Evolutionary conservation across 35 echinoderm and acorn worm genomes (phyloP).

Genomic region (Chiridota heheva): DNA sequence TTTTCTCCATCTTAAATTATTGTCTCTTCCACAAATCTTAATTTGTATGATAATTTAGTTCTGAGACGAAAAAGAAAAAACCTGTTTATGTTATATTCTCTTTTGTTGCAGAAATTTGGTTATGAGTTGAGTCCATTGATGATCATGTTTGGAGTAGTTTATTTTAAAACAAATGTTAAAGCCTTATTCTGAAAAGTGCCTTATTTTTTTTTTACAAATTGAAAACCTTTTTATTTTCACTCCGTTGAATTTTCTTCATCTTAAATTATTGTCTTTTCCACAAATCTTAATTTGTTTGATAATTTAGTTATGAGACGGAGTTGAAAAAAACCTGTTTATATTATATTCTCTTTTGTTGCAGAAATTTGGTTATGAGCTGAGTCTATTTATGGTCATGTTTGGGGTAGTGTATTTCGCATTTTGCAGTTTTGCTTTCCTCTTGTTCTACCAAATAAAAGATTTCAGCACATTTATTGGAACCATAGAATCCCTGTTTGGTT

Average conservation of each 20-base stretch:
- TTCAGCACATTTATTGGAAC: constrained; percentile 64
- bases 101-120: constrained; percentile 56
- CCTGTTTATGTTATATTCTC: not conserved
- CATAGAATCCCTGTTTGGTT: constrained; percentile 82
- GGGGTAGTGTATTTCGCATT: constrained; percentile 75
- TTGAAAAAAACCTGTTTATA: not conserved
- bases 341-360: constrained; percentile 22
- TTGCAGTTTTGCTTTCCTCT: constrained; percentile 66
- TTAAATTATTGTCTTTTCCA: no score
- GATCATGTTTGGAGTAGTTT: constrained; percentile 83
- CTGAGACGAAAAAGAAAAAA: no score
- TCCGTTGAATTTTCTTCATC: no score
- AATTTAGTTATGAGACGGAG: no score
- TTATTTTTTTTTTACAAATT: no score
- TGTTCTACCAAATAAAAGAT: constrained; percentile 66
- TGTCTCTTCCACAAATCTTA: no score
- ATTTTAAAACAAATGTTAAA: no score
- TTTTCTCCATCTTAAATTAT: no score
- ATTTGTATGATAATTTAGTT: no score
- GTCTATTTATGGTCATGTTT: constrained; percentile 90
- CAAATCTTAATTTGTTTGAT: no score
- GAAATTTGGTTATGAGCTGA: constrained; percentile 70
- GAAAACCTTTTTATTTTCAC: no score
- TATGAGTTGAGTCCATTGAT: constrained; percentile 76
- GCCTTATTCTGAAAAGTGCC: no score